Base-by-base conservation (phyloP, 1,140 invertebrate species). In the Drosophila aff. region DNA sequence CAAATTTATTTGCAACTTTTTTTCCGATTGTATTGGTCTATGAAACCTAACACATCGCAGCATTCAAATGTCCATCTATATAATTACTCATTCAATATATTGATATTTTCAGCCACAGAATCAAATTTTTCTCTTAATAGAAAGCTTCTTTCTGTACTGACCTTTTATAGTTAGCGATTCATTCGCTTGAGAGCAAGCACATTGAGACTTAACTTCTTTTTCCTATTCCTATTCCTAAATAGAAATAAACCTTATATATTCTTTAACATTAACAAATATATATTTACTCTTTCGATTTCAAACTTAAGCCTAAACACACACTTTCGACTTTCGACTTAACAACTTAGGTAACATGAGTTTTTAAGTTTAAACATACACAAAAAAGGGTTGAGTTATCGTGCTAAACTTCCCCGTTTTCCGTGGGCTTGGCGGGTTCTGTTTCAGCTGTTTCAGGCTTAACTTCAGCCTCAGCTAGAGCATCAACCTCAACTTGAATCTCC, bases 351-450 rank as follows among this genome's bases (percentile, higher is more conserved):
- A 73, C 67, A 49, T 16, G 58, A 65, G 36, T 36, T 65, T 41
- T 65, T 44, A 26, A 36, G 40, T 21, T 53, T 68, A 71, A 53
- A 55, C 67, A 72, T 40, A 60, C 15, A 55, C 33, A 55, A 55
- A 40, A 16, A 28, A n/a, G 26, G 26, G 26, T 21, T 26, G 33
- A 38, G 49, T 23, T 69, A 44, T n/a, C n/a, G 33, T 11, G 26
- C 5, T 82, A 79, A 16, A 74, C 68, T 28, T 74, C 77, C 4
- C 41, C 16, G 60, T 60, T 38, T 64, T 80, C 81, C 58, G 81
- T 61, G 6, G 64, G 47, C 33, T 77, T 71, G 23, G 40, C 36
- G 11, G 33, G 33, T 36, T 38, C 53, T 16, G 11, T 57, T 28
- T 18, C 53, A 40, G 53, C 15, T 28, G 28, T 8, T 55, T 21